Percentiles rank a stretch among this genome's conserved stretches.
Conservation (phyloP, 2,113 vertebrate genomes). For the Petrocephalus microphthalmus region DNA sequence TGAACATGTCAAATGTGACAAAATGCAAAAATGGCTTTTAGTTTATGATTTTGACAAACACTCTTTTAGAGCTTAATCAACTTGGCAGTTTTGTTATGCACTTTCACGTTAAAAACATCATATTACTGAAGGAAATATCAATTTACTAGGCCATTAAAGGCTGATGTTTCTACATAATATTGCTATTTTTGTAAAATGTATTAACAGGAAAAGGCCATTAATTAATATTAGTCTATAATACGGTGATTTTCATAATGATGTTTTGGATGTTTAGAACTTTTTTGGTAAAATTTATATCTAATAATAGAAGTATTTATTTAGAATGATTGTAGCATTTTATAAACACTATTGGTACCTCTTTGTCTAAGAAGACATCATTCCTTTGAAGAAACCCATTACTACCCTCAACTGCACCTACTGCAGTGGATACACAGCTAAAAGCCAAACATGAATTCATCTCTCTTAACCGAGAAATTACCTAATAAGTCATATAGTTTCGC, state of each 20-base stretch:
- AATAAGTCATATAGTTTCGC: not conserved
- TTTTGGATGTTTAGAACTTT: not conserved
- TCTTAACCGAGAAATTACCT: not conserved
- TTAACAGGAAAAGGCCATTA: not conserved
- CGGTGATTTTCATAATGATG: not conserved
- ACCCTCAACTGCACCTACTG: not conserved
- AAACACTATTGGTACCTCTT: not conserved
- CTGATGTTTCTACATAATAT: not conserved
- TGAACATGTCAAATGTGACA: conserved; percentile 49
- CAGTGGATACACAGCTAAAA: not conserved
- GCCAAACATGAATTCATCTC: not conserved
- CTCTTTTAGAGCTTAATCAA: conserved; percentile 24
- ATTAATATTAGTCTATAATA: not conserved
- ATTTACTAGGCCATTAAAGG: not conserved
- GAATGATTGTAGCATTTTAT: not conserved
- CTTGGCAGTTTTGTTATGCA: conserved; percentile 21
- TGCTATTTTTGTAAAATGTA: not conserved
- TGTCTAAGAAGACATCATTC: not conserved
- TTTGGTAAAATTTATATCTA: not conserved
- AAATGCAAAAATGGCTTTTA: conserved; percentile 38
- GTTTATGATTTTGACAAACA: conserved; percentile 35
- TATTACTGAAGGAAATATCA: not conserved
- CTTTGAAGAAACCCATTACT: not conserved
- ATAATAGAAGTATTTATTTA: not conserved
- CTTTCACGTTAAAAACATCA: conserved; percentile 30